Percentiles rank a stretch among this genome's conserved stretches.
Evolutionary conservation across 2,888 invertebrate genomes (phyloP).

Genomic region (Ochlodes sylvanus): DNA sequence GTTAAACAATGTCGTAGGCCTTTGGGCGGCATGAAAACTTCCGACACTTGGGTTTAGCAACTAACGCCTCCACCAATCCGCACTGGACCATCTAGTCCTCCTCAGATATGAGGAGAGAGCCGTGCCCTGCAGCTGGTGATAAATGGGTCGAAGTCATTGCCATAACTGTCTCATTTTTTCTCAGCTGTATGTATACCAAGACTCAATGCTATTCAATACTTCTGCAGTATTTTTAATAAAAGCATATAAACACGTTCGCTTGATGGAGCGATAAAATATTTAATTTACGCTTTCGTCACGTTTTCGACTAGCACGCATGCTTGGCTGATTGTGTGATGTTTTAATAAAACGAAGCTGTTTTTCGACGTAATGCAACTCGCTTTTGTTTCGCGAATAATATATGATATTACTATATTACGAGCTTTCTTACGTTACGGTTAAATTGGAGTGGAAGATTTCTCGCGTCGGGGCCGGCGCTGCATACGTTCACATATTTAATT

Average conservation of each 20-base stretch:
- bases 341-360: slow-evolving; percentile 44
- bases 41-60: too few species aligned
- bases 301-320: slow-evolving; percentile 15
- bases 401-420: slow-evolving; percentile 10
- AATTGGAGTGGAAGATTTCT: not conserved
- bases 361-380: slow-evolving; percentile 10
- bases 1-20: too few species aligned
- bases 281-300: slow-evolving; percentile 14
- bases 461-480: not conserved
- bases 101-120: too few species aligned
- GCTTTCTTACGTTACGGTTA: not conserved
- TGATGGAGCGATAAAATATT: not conserved
- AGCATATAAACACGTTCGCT: not conserved
- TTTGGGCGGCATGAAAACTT: too few species aligned
- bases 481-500: not conserved
- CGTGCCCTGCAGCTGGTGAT: too few species aligned
- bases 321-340: slow-evolving; percentile 41
- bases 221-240: not conserved
- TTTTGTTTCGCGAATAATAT: slow-evolving; percentile 16
- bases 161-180: too few species aligned
- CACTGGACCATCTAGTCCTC: too few species aligned
- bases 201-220: not conserved
- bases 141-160: too few species aligned
- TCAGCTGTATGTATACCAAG: too few species aligned
- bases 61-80: too few species aligned